These are phyloP conservation scores for Spisula solida DNA, from an alignment of 2,888 invertebrate species.

Conservation along the genomic window DNA sequence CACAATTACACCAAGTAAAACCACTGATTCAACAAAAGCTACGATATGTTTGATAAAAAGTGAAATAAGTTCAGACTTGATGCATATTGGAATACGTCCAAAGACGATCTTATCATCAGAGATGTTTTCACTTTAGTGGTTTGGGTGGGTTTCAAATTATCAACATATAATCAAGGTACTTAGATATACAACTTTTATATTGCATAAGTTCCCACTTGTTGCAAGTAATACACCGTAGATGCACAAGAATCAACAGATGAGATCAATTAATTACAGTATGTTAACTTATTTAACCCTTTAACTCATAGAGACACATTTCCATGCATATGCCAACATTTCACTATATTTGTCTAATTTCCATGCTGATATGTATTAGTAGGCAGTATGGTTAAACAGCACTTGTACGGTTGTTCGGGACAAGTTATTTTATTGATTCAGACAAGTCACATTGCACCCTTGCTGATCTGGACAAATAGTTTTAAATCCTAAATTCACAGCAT, in stretches of 20 bases:
- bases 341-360: no score
- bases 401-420: no score
- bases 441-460: no score
- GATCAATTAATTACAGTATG: background rate
- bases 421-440: no score
- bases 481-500: no score
- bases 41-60: background rate
- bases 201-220: background rate
- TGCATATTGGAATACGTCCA: background rate
- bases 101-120: background rate
- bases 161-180: background rate
- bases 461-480: no score
- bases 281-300: background rate
- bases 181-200: constrained; percentile 8
- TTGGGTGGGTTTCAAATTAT: constrained; percentile 13
- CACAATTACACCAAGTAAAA: background rate
- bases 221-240: background rate
- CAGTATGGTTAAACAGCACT: no score
- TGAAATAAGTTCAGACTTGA: background rate
- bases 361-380: no score
- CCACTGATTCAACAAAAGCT: background rate
- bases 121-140: background rate
- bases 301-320: no score
- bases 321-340: no score
- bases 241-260: background rate